phyloP scores from a whole-genome alignment of 2,113 vertebrate species.

The Ia io region DNA sequence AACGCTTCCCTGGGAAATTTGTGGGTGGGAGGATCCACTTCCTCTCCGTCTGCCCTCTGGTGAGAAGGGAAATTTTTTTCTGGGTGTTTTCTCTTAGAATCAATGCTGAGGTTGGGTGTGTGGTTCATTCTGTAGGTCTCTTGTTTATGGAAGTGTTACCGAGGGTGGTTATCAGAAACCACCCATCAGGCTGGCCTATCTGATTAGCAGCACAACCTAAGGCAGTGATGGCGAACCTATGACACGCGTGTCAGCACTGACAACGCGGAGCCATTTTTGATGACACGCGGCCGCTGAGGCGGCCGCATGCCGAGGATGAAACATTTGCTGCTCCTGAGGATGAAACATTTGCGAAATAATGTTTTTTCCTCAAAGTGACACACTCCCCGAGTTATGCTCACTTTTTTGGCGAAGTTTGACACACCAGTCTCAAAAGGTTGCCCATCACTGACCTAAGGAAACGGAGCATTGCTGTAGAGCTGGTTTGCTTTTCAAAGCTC shows the following conservation, averaged over 20 bases:
- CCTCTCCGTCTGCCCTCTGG: background rate
- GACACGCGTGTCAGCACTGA: too few relatives aligned
- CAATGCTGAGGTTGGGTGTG: conserved; percentile 32
- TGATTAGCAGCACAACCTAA: background rate
- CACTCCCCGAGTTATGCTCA: too few relatives aligned
- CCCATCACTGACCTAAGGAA: background rate
- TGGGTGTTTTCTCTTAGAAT: conserved; percentile 24
- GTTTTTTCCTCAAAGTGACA: too few relatives aligned
- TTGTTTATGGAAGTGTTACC: background rate
- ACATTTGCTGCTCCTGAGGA: too few relatives aligned
- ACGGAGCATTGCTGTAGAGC: background rate
- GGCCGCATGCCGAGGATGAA: too few relatives aligned
- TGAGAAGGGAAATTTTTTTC: background rate
- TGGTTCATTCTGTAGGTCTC: conserved; percentile 19
- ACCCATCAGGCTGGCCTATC: background rate
- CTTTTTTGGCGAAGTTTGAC: too few relatives aligned
- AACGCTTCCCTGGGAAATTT: background rate
- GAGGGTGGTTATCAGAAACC: background rate
- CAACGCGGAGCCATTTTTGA: too few relatives aligned
- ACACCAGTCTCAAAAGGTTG: too few relatives aligned
- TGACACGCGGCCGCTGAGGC: too few relatives aligned
- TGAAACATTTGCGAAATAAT: too few relatives aligned
- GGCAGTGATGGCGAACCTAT: background rate
- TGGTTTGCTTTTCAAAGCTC: background rate
- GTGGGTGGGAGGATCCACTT: background rate